Evolutionary conservation across 1,140 invertebrate genomes (phyloP), one percentile per base, ranked within the genome.

Genomic region (Cephus cinctus): DNA sequence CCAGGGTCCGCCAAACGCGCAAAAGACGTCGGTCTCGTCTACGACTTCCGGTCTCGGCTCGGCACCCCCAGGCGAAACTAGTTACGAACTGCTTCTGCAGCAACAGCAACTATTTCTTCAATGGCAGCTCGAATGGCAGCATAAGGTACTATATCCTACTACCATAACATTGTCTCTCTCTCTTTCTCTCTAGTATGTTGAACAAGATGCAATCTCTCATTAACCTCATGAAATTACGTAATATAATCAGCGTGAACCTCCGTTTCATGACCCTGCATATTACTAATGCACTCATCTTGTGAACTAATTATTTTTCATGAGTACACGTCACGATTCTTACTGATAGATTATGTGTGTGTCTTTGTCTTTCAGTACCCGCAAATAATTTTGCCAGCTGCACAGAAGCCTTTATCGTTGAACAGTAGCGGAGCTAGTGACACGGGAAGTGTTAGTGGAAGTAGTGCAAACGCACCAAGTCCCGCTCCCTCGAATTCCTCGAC

Each of bases 41-140:
- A 73, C 75, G 1, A 76, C 76, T 18, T 77, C 80, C 34, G 62
- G 68, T 27, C 61, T 75, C 19, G 68, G 63, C n/a, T 69, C 75
- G 27, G 65, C 77, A 4, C 72, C 76, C 11, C 63, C 68, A 47
- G 81, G 80, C 30, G 92, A 95, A 73, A 94, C 92, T 1, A 89
- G 90, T 5, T 98, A 97, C 67, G 91, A 97, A 66, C 73, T 98
- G 39, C 79, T 97, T 14, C 78, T 98, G 16, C 90, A 96, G 61
- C 95, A 98, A 61, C 95, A 98, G 65, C 94, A 96, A 68, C 80
- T 96, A 36, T 86, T 93, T 52, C 78, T 96, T 0, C 92, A 95
- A 71, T 92, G 91, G 81, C 93, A 92, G 75, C 76, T 89, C 49
- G 87, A 91, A 64, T 83, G 83, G 71, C 86, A 88, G 67, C 86